Base-by-base conservation (phyloP, 1,140 invertebrate species). In the Coptotermes formosanus region DNA sequence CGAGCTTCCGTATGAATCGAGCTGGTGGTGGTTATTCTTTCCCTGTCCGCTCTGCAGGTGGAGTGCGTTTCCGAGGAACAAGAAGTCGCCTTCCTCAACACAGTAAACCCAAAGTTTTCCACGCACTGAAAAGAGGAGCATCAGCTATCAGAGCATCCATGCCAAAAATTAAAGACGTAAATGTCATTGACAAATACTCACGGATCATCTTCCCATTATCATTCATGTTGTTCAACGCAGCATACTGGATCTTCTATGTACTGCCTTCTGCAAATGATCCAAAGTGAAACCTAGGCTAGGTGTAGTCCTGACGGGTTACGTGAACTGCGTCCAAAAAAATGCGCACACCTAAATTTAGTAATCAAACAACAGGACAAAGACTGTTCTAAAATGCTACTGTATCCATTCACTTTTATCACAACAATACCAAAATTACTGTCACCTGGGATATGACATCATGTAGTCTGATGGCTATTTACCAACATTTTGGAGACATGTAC, bases 141-240 rank as follows among this genome's bases (percentile, higher is more conserved):
- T 95, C 95, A 9, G 95, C 95, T 12, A 90, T 97, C 82, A 95
- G 95, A 89, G 93, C 95, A 14, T 96, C 96, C 11, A 96, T 99
- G 92, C 98, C 97, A 2, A 96, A 96, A 90, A 98, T 99, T 88
- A 97, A 98, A 89, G 98, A 99, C 91, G 98, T 99, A 64, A 99
- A 99, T 90, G 95, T 98, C 82, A 99, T 99, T 89, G 98, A 99
- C 91, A 98, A 98, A 89, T 98, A 98, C 90, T 98, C 98, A 16
- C 93, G 98, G 87, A 94, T 99, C 87, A 93, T 98, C 85, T 99
- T 99, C 91, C 98, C 98, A 0, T 94, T 98, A 43, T 96, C 97
- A 87, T 99, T 99, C 90, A 93, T 99, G 88, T 90, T 98, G 69
- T 99, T 99, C 91, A 99, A 99, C 90, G 93, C 95, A 25, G 94